Base-by-base conservation (phyloP, 1,140 invertebrate species). In the Cecropterus lyciades region DNA sequence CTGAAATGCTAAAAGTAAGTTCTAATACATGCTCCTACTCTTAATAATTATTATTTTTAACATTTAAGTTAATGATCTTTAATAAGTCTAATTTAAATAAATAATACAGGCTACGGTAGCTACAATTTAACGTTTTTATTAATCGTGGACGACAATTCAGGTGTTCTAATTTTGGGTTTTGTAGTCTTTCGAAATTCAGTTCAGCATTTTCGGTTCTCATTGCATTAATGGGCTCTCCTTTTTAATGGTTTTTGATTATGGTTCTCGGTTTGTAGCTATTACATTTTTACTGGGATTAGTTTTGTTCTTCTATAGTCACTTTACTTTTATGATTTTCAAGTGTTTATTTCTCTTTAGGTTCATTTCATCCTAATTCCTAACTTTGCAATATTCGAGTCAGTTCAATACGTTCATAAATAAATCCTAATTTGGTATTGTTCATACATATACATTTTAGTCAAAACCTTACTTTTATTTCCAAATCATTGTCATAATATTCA, bases 111-210 rank as follows among this genome's bases (percentile, higher is more conserved):
- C n/a, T n/a, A n/a, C n/a, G n/a, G n/a, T n/a, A n/a, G n/a, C n/a
- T n/a, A n/a, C n/a, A n/a, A n/a, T n/a, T n/a, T 15, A 15, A 10
- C 3, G 27, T 52, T 33, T 62, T 62, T 17, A 9, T 42, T 8
- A 37, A 40, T 42, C 52, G 52, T 42, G 52, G 52, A 42, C 52
- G 52, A 42, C 42, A 6, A 27, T 45, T 51, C 13, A 30, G n/a
- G 7, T 30, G 27, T 13, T 15, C 13, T n/a, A 33, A 57, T 45
- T 46, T 30, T 15, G 9, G 55, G 13, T 57, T n/a, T 10, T 45
- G 24, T 10, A 17, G 20, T 46, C 15, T 13, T 33, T 52, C 49
- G 14, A 11, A 9, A 16, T 57, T 57, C 27, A 7, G 20, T 27
- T 52, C n/a, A 30, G 7, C 8, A 14, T 17, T 20, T 48, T 48